Evolutionary conservation across 1,140 invertebrate genomes (phyloP).

Genomic region (Uloborus diversus): DNA sequence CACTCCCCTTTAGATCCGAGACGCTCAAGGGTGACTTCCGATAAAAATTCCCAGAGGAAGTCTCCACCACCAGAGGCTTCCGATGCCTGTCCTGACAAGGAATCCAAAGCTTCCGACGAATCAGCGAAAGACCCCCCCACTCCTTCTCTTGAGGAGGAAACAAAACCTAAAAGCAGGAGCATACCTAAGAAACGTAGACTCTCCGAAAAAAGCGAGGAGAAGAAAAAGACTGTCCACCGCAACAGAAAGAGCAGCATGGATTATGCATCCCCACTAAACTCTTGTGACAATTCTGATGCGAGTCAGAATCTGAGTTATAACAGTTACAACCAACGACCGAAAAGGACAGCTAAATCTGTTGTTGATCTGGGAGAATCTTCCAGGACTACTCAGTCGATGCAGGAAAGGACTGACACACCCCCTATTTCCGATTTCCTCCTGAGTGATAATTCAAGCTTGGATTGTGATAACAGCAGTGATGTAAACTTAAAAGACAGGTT

Average conservation of each 20-base stretch:
- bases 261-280: constrained; percentile 56
- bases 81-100: background rate
- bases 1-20: constrained; percentile 16
- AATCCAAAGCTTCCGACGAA: background rate
- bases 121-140: background rate
- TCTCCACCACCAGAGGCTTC: background rate
- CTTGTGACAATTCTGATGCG: constrained; percentile 25
- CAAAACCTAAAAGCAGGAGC: background rate
- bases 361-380: background rate
- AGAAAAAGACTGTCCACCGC: constrained; percentile 35
- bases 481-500: constrained; percentile 51
- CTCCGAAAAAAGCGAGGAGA: constrained; percentile 29
- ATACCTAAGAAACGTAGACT: constrained; percentile 30
- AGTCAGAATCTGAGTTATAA: constrained; percentile 19
- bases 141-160: background rate
- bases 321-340: constrained; percentile 49
- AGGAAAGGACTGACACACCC: background rate
- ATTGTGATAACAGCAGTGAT: constrained; percentile 50
- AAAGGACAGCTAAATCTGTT: background rate
- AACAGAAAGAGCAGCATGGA: constrained; percentile 55
- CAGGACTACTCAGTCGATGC: background rate
- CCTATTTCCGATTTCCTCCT: constrained; percentile 23
- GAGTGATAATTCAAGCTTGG: constrained; percentile 40
- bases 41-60: background rate
- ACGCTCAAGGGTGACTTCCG: background rate